phyloP scores from a whole-genome alignment of 2,888 invertebrate species.

The Synanthedon tipuliformis region DNA sequence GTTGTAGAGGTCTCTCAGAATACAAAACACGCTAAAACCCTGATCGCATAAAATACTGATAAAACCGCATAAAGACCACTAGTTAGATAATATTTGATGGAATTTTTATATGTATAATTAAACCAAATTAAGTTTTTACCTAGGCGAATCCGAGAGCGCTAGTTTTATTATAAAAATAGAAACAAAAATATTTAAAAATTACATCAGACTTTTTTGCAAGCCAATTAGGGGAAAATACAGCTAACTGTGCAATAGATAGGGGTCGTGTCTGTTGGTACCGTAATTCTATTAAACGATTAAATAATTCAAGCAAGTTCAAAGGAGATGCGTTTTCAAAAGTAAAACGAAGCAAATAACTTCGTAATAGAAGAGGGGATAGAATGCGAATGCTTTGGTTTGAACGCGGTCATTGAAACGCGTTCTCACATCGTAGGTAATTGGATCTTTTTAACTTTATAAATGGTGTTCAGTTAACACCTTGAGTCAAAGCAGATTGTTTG shows the following conservation, averaged over 20 bases:
- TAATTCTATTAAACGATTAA: constrained; percentile 68
- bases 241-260: constrained; percentile 47
- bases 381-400: constrained; percentile 36
- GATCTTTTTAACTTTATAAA: neutral
- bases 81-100: too few species aligned
- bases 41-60: too few species aligned
- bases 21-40: too few species aligned
- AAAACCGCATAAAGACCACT: too few species aligned
- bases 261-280: constrained; percentile 37
- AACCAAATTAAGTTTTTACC: too few species aligned
- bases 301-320: constrained; percentile 65
- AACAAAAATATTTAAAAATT: too few species aligned
- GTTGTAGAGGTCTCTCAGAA: too few species aligned
- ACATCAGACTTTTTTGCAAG: constrained; percentile 24
- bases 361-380: constrained; percentile 44
- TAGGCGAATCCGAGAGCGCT: too few species aligned
- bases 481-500: neutral
- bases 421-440: neutral
- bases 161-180: too few species aligned
- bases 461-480: neutral
- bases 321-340: constrained; percentile 60
- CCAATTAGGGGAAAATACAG: constrained; percentile 43
- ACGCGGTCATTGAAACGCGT: constrained; percentile 16
- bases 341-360: constrained; percentile 57
- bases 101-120: too few species aligned